Evolutionary conservation across 2,113 vertebrate genomes (phyloP).

Genomic region (Saguinus imperator): DNA sequence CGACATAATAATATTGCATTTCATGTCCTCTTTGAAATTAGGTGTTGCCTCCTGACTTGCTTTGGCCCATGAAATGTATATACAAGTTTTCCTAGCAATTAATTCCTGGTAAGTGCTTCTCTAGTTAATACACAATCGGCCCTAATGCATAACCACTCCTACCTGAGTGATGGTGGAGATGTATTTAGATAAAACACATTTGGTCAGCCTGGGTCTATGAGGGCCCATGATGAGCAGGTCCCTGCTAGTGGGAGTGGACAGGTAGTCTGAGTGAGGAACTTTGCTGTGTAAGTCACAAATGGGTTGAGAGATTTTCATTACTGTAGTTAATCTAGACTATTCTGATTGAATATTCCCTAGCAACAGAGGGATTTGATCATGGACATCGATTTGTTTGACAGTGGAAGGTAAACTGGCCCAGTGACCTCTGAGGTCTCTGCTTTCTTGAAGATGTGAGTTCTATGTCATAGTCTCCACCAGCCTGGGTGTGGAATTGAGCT

Average conservation of each 20-base stretch:
- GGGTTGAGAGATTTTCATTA: not conserved
- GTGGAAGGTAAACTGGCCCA: not conserved
- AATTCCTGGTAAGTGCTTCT: not conserved
- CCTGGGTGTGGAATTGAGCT: not conserved
- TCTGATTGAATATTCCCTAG: not conserved
- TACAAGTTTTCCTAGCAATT: not conserved
- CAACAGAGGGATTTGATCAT: not conserved
- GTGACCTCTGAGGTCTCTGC: not conserved
- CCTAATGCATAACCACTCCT: not conserved
- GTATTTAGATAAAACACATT: no score
- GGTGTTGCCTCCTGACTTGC: not conserved
- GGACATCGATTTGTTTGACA: not conserved
- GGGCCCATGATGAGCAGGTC: not conserved
- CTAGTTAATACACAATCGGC: not conserved
- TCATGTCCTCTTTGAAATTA: not conserved
- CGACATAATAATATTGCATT: not conserved
- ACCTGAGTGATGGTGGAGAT: not conserved
- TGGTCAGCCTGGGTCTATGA: not conserved
- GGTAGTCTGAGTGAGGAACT: not conserved
- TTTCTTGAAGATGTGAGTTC: not conserved
- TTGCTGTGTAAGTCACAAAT: not conserved
- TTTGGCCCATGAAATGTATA: not conserved
- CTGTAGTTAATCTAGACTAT: not conserved
- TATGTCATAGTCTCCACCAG: not conserved
- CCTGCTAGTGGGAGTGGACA: not conserved